Base-by-base conservation (phyloP, 2,113 vertebrate genomes). In the Cyanoliseus patagonus region DNA sequence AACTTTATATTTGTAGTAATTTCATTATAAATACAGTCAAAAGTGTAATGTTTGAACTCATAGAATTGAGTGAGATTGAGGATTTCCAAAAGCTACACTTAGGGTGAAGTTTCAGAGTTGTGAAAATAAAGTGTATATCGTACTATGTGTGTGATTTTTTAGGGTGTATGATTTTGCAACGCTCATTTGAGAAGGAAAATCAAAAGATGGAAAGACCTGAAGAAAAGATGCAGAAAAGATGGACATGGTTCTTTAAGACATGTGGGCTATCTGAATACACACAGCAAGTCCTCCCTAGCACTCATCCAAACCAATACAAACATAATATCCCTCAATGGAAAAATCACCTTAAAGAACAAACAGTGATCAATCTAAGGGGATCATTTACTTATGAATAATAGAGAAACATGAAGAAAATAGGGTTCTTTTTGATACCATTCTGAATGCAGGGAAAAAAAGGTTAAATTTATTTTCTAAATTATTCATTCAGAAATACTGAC, bases 381-480 rank as follows among this genome's bases (percentile, higher is more conserved):
- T 20, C 46, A 62, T 85, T 95, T 88, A 61, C 31, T 86, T 75
- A 68, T 28, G 41, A 92, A 81, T 85, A 86, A 92, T 53, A 86
- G 44, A 91, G 42, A 76, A 67, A 53, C 9, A 18, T 39, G 66
- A 79, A 88, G 33, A 83, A 70, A 57, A 74, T 10, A 44, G 13
- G 13, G 73, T 30, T 81, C 59, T 25, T 73, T 88, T 69, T n/a
- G 75, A 70, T 69, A 64, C 47, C 42, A 66, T 55, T 93, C 22
- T 49, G 46, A 74, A 76, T 15, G 52, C 39, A 64, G 31, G 6
- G 33, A 77, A 73, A 84, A 28, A 61, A 35, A 46, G 37, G 53
- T 84, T 82, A 90, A 78, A 92, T 78, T 61, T 88, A 68, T 77
- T 66, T 75, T 57, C 83, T 94, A 78, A 86, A 91, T 84, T 72